Evolutionary conservation across 1,140 invertebrate genomes (phyloP), one percentile per base, ranked within the genome.

Genomic region (Trypoxylus dichotomus): DNA sequence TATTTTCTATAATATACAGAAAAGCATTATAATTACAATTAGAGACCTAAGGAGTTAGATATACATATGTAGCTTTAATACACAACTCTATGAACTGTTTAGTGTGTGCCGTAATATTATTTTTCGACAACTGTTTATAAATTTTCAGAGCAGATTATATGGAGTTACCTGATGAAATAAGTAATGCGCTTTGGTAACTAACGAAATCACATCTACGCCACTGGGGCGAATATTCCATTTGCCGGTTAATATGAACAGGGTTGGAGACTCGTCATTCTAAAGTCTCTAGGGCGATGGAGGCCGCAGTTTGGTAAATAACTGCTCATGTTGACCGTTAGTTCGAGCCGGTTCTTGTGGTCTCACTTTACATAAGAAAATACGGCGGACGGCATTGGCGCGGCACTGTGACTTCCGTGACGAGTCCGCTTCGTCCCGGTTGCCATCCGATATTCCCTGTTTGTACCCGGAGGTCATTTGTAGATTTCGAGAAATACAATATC

Each of bases 281-380:
- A 74, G 13, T 74, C 72, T 74, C 72, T 74, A 43, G 72, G 72
- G 72, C 29, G 10, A 13, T 74, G 32, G 32, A 37, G 24, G 72
- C 72, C 72, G 41, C 72, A 42, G 41, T 43, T 29, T 29, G 29
- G 72, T 43, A 74, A 74, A 74, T 29, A 74, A 74, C 72, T 74
- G 72, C 72, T 74, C 72, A 74, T 74, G 72, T 74, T 74, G 72
- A 74, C 72, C 72, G 41, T 74, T 43, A 37, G 27, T 29, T 29
- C 19, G 72, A 15, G 27, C 60, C 27, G 60, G 60, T 68, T 32
- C 72, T 74, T 74, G 72, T 24, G 72, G 72, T 74, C 72, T 74
- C 72, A 74, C 72, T 74, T 74, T 74, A 74, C 72, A 74, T 74
- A 74, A 74, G 72, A 74, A 74, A 74, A 74, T 74, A 74, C 72